Base-by-base conservation (phyloP, 1,140 invertebrate genomes). In the Hestina assimilis region DNA sequence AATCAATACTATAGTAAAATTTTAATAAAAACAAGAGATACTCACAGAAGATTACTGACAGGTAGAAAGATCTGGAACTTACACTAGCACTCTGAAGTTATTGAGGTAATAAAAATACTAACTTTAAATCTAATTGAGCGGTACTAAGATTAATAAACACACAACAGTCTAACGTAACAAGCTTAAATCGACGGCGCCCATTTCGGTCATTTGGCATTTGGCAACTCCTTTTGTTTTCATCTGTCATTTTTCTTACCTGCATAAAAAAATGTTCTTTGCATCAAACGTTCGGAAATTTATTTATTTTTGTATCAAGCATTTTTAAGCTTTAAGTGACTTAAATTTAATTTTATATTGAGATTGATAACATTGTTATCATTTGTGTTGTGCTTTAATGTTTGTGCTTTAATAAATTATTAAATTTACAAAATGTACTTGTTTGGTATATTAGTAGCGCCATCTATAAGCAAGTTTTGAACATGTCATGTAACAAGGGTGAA, bases 1-100 rank as follows among this genome's bases (percentile, higher is more conserved):
- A 83, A 83, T 83, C 80, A 69, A 83, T 83, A 83, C 67, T 64
- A 63, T 19, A 57, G 63, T 64, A 64, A 59, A 66, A 63, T 52
- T 28, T 53, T 58, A 61, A 54, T 35, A 61, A 73, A 54, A 62
- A 62, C 46, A 65, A 20, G 8, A 14, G 33, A 43, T 60, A 67
- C 65, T 67, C 40, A 67, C 65, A 51, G 35, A 42, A 40, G 35
- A 26, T 43, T 48, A 33, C 45, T 45, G 26, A 47, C 46, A 21
- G 42, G 38, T 48, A 31, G 20, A 52, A 45, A 17, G 41, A 46
- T 7, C 45, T 65, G 59, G 41, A 63, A 56, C 43, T 35, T 53
- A 63, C 69, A 69, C 66, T 64, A 72, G 12, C 66, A 75, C 63
- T n/a, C n/a, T 66, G 63, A 65, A 28, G 42, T 67, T 55, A 11